A percentile compares a stretch with the other conserved stretches of the same genome.
Evolutionary conservation across 2,888 invertebrate genomes (phyloP).

Genomic region (Dasysyrphus tricinctus): DNA sequence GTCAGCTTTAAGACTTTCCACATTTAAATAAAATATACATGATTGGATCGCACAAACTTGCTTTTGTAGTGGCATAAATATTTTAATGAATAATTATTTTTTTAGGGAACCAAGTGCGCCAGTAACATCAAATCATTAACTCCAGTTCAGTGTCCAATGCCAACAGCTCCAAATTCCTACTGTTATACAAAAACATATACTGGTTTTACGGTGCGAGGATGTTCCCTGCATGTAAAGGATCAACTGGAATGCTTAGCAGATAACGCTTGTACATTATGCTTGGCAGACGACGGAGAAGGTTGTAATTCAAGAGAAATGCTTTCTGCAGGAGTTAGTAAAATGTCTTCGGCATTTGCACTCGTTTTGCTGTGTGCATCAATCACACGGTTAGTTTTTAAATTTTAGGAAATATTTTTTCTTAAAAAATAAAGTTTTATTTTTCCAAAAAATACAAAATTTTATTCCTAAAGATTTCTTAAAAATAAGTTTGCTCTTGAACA

Average conservation of each 20-base stretch:
- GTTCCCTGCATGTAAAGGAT: constrained; percentile 78
- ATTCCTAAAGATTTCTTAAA: background rate
- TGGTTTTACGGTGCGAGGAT: constrained; percentile 78
- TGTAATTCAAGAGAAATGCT: constrained; percentile 77
- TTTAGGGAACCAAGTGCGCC: constrained; percentile 78
- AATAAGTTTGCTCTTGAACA: background rate
- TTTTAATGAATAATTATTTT: background rate
- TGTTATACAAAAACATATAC: constrained; percentile 77
- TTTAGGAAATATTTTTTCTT: background rate
- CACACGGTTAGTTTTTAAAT: background rate
- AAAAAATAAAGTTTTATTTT: background rate
- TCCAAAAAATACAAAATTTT: background rate
- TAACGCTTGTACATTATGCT: constrained; percentile 78
- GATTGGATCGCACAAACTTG: too few species aligned
- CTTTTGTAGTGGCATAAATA: too few species aligned
- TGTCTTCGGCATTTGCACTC: background rate
- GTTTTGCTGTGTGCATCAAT: constrained; percentile 11
- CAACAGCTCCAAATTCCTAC: constrained; percentile 80
- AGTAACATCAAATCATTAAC: constrained; percentile 61
- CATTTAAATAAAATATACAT: too few species aligned
- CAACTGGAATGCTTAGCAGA: constrained; percentile 78
- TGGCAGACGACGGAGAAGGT: constrained; percentile 76
- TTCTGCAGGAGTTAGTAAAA: constrained; percentile 1
- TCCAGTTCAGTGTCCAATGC: constrained; percentile 78
- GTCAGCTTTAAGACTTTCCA: too few species aligned